Base-by-base conservation (phyloP, 2,797 vertebrate species). In the Brotula barbata region DNA sequence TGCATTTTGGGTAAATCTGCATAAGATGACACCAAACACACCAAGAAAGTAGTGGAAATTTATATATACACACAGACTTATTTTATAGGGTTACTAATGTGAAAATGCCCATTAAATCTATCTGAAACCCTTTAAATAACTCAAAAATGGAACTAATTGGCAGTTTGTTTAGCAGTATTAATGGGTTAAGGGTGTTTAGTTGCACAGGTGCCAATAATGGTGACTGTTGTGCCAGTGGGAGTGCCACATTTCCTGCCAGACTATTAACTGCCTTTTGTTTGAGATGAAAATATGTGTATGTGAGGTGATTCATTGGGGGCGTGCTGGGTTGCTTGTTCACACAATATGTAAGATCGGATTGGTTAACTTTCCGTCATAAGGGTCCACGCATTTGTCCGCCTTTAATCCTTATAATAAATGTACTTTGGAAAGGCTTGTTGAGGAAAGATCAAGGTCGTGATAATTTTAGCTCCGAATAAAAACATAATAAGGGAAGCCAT, bases 401-500 rank as follows among this genome's bases (percentile, higher is more conserved):
- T 50, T 50, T 34, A 36, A 12, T 34, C 31, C 45, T 62, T 54
- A 19, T 14, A 9, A 34, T 28, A 28, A 22, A 56, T 77, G 58
- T 12, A 21, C 41, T 64, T 65, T 58, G 51, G 63, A 64, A 72
- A 51, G 22, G 15, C 22, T 50, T 71, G 68, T 68, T 78, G 62
- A 58, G 39, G 51, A 21, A 56, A 61, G 71, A 49, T 20, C 31
- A 20, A 68, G 61, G 62, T 79, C 68, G 59, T 7, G 1, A 48
- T 69, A 64, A 72, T 56, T 55, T 70, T 68, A 64, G 65, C 72
- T 46, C 47, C 43, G 14, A 68, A 73, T 77, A 81, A 88, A 73
- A 81, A 53, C 39, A 45, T 59, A 87, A 89, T 77, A 85, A 87
- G 81, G 68, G 58, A 72, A 75, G 75, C 71, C 81, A 83, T 73